Percentiles rank a stretch among this genome's conserved stretches.
Evolutionary conservation across 2,888 invertebrate genomes (phyloP).

Genomic region (Chrysolina haemoptera): DNA sequence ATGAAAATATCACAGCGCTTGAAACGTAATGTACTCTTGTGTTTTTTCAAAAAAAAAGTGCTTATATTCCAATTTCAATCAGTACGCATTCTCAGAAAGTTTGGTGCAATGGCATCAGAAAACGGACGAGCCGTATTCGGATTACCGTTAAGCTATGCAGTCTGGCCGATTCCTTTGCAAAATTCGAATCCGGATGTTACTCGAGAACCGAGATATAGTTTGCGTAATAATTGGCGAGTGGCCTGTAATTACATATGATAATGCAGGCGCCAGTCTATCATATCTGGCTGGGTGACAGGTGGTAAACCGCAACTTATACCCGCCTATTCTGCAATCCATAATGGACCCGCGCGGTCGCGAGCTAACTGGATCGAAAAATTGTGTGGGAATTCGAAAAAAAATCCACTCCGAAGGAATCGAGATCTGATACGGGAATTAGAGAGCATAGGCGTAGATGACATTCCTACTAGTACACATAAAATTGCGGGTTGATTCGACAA

Average conservation of each 20-base stretch:
- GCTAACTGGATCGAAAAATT: constrained; percentile 30
- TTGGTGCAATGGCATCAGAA: background rate
- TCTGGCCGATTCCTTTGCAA: background rate
- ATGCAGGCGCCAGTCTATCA: constrained; percentile 54
- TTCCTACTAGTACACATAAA: background rate
- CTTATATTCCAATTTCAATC: background rate
- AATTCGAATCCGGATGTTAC: constrained; percentile 21
- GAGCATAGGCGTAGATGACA: constrained; percentile 12
- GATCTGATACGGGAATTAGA: constrained; percentile 15
- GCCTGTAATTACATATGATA: constrained; percentile 54
- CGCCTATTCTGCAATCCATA: constrained; percentile 23
- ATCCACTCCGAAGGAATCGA: background rate
- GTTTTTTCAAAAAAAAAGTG: background rate
- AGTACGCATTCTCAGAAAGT: background rate
- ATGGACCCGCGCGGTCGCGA: constrained; percentile 19
- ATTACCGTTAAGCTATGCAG: background rate
- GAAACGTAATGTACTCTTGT: background rate
- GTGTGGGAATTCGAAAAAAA: constrained; percentile 22
- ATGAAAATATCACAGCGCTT: too few relatives aligned
- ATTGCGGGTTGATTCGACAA: background rate
- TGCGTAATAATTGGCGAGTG: constrained; percentile 52
- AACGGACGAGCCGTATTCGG: background rate
- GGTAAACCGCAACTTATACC: constrained; percentile 46
- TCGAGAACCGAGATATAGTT: constrained; percentile 38
- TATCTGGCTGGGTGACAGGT: constrained; percentile 48